Conservation (phyloP, 2,888 invertebrate genomes). For the Drosophila prolongata region DNA sequence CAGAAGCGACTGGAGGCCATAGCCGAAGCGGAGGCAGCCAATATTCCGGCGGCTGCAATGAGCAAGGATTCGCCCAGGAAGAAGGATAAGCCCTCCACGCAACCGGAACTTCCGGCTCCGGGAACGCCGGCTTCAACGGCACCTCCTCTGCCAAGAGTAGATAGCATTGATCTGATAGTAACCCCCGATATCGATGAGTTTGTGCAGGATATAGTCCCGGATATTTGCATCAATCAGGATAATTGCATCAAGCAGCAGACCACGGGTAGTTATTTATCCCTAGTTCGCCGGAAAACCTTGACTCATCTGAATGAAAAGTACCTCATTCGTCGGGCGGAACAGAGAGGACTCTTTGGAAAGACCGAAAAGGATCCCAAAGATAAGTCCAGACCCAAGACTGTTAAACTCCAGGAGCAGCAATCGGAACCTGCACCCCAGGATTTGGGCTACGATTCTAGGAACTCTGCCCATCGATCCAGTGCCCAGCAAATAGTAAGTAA, state of each 20-base stretch:
- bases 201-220: constrained; percentile 87
- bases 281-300: constrained; percentile 87
- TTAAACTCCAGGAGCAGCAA: constrained; percentile 83
- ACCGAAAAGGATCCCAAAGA: constrained; percentile 79
- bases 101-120: constrained; percentile 51
- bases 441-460: constrained; percentile 52
- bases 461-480: constrained; percentile 36
- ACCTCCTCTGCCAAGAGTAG: constrained; percentile 51
- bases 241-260: constrained; percentile 84
- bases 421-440: constrained; percentile 54
- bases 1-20: constrained; percentile 79
- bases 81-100: constrained; percentile 54
- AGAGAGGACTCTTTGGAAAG: constrained; percentile 90
- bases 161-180: constrained; percentile 60
- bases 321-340: constrained; percentile 93
- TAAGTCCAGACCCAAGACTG: constrained; percentile 81
- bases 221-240: constrained; percentile 86
- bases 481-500: constrained; percentile 60
- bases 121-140: constrained; percentile 22
- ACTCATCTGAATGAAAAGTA: constrained; percentile 92
- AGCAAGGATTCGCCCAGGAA: constrained; percentile 72
- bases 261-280: constrained; percentile 87
- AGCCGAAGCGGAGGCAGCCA: constrained; percentile 80
- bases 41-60: constrained; percentile 80
- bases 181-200: constrained; percentile 86